Evolutionary conservation across 2,797 vertebrate genomes (phyloP).

Genomic region (Danio albolineatus): DNA sequence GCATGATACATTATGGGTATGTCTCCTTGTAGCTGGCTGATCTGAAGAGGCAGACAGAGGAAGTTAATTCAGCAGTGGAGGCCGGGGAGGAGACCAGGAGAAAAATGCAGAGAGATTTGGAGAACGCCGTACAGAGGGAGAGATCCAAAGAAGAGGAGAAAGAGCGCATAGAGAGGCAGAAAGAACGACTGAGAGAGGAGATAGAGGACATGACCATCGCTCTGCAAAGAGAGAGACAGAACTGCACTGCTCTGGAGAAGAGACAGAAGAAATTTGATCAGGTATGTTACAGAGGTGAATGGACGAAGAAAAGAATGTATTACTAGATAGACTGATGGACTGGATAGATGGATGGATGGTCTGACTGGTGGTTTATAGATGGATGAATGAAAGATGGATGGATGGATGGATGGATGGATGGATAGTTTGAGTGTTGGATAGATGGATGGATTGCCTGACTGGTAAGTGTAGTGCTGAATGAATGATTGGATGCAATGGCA

Average conservation of each 20-base stretch:
- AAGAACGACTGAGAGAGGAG: constrained; percentile 88
- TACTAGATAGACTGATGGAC: background rate
- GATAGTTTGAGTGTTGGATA: background rate
- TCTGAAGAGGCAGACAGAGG: constrained; percentile 86
- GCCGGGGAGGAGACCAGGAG: constrained; percentile 83
- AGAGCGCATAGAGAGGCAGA: constrained; percentile 86
- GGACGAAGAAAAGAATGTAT: background rate
- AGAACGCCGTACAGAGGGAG: constrained; percentile 81
- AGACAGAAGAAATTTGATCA: constrained; percentile 95
- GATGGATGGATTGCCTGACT: background rate
- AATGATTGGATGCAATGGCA: background rate
- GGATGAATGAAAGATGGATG: background rate
- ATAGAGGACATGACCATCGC: constrained; percentile 89
- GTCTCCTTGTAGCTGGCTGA: constrained; percentile 80
- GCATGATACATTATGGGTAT: background rate
- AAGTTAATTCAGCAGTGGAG: constrained; percentile 84
- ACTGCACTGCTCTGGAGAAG: constrained; percentile 87
- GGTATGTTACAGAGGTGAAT: constrained; percentile 63
- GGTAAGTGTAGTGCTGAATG: background rate
- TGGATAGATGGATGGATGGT: background rate
- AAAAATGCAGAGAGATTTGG: constrained; percentile 86
- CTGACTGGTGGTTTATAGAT: no score
- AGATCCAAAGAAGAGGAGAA: constrained; percentile 83
- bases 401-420: background rate
- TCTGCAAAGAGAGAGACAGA: constrained; percentile 89